Evolutionary conservation across 1,140 invertebrate species (phyloP), one percentile per base, ranked within the genome.

Genomic region (Zaprionus tsacasi): DNA sequence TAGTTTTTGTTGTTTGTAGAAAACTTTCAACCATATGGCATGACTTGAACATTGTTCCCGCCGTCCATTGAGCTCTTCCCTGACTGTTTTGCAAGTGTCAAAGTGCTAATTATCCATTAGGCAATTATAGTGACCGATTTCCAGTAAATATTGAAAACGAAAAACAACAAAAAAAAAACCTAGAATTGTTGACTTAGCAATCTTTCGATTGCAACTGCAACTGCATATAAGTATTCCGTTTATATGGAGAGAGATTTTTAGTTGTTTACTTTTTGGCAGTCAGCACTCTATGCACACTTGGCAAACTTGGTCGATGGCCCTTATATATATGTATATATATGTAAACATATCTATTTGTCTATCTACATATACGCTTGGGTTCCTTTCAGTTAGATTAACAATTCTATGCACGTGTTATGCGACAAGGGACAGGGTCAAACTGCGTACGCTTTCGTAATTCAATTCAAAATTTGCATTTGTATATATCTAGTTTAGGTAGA

Each of bases 51-150:
- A 72, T 72, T 72, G 55, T 13, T 50, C n/a, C 15, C 7, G 38
- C 10, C 3, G n/a, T 25, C 38, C 25, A 17, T 36, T 13, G 21
- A 1, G 15, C 7, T n/a, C 56, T 60, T 60, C 54, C 50, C 35
- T 45, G 12, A 59, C 21, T 33, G 25, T 58, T 40, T 63, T 74
- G 71, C 50, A 74, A 43, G 30, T 54, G 30, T 33, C 35, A 1
- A 52, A 70, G 50, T 74, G 58, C 71, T 74, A 74, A 74, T 69
- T 69, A 61, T 48, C 21, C 38, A 74, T 69, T 25, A 69, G 11
- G n/a, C 50, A 33, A 15, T 5, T 40, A 56, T 12, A 45, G 25
- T 66, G 35, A 40, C 38, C 13, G 21, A 60, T 45, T 58, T 61
- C 36, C 36, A 61, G 48, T 38, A 50, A 63, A 63, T 50, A 30